Evolutionary conservation across 2,113 vertebrate genomes (phyloP).

Genomic region (Platycercus adscitus): DNA sequence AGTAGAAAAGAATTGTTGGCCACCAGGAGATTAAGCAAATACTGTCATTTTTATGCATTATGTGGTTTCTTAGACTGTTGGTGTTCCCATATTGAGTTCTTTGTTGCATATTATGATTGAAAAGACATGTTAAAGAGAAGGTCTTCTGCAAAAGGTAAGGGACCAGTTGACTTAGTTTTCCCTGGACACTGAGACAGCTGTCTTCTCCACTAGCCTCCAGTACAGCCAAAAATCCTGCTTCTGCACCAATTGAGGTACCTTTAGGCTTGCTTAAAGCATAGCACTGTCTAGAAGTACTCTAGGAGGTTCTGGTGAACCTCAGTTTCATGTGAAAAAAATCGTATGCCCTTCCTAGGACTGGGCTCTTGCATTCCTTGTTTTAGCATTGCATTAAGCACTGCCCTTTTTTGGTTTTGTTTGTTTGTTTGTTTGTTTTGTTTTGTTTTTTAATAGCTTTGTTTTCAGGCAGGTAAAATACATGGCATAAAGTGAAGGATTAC

Average conservation of each 20-base stretch:
- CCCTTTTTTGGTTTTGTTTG: neutral
- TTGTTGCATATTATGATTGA: neutral
- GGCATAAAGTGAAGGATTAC: neutral
- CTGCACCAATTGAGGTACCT: rapidly evolving
- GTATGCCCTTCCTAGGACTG: neutral
- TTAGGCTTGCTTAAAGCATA: neutral
- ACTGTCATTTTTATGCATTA: neutral
- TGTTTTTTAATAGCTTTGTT: neutral
- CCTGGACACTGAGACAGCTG: neutral
- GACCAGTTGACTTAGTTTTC: neutral
- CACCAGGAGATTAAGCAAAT: neutral
- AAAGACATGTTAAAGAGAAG: neutral
- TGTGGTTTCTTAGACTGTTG: neutral
- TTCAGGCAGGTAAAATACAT: neutral
- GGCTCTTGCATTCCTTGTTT: neutral
- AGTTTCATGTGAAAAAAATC: neutral
- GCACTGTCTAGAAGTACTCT: neutral
- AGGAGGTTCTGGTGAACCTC: neutral
- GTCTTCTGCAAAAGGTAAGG: neutral
- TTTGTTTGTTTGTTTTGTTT: neutral
- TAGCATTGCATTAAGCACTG: neutral
- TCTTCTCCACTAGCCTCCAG: rapidly evolving
- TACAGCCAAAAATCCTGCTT: neutral
- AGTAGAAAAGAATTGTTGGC: neutral
- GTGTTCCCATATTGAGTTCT: neutral